phyloP scores from a whole-genome alignment of 2,888 invertebrate species.

The Pterostichus madidus region DNA sequence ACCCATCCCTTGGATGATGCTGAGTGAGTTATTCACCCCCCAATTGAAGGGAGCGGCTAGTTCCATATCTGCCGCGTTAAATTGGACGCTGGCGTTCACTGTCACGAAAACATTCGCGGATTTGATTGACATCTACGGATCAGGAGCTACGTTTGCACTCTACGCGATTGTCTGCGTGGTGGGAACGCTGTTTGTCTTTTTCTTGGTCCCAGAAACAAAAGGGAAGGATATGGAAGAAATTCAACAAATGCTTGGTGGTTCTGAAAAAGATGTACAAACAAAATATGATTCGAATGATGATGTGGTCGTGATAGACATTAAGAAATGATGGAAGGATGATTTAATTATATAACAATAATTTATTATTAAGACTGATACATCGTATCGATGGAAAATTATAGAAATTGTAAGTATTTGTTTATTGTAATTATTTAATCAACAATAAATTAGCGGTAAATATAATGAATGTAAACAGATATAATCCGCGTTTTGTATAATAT shows the following conservation, averaged over 20 bases:
- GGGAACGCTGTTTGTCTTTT: constrained; percentile 82
- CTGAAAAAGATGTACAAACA: constrained; percentile 60
- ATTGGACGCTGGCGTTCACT: constrained; percentile 85
- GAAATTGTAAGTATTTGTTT: constrained; percentile 60
- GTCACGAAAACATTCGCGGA: constrained; percentile 83
- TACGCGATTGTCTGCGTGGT: constrained; percentile 82
- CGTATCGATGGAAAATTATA: constrained; percentile 65
- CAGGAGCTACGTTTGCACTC: constrained; percentile 83
- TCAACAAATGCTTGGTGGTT: constrained; percentile 79
- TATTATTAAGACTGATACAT: constrained; percentile 66
- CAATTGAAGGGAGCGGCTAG: constrained; percentile 83
- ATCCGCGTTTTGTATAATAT: constrained; percentile 53
- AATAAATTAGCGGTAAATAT: constrained; percentile 54
- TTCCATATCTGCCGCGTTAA: constrained; percentile 83
- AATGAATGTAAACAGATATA: constrained; percentile 57
- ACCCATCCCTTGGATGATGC: constrained; percentile 86
- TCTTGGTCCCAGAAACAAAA: constrained; percentile 85
- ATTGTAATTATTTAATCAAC: constrained; percentile 59
- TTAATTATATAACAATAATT: constrained; percentile 63
- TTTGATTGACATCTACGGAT: constrained; percentile 79
- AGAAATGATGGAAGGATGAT: constrained; percentile 55
- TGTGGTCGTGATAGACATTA: constrained; percentile 60
- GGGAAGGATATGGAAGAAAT: constrained; percentile 80
- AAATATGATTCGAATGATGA: constrained; percentile 39
- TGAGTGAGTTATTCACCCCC: constrained; percentile 84